These are phyloP conservation scores for Scaptomyza parva DNA, from an alignment of 2,888 invertebrate genomes.

Conservation along the genomic window DNA sequence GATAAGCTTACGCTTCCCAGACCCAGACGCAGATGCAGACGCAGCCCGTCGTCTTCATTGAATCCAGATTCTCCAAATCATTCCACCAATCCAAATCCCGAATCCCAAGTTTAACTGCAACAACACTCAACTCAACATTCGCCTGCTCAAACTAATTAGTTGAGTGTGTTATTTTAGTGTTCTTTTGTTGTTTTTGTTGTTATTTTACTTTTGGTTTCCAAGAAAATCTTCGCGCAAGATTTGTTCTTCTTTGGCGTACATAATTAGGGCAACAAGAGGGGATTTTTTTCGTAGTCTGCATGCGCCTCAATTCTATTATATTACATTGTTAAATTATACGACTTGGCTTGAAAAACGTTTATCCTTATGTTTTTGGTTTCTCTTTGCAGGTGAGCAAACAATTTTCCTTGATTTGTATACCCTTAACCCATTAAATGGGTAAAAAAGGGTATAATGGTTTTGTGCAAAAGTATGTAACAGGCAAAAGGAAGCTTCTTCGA, in stretches of 20 bases:
- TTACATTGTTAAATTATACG: constrained; percentile 52
- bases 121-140: constrained; percentile 34
- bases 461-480: too few relatives aligned
- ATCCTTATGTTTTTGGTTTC: constrained; percentile 25
- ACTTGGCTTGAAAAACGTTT: constrained; percentile 27
- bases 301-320: constrained; percentile 11
- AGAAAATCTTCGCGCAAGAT: constrained; percentile 39
- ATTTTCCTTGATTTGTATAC: too few relatives aligned
- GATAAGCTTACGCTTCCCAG: constrained; percentile 57
- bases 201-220: constrained; percentile 34
- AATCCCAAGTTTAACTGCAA: constrained; percentile 5
- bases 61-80: background rate
- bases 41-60: constrained; percentile 1
- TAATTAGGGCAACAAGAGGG: constrained; percentile 61
- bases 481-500: too few relatives aligned
- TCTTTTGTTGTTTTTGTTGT: constrained; percentile 14
- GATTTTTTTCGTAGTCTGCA: background rate
- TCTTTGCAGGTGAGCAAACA: constrained; percentile 69
- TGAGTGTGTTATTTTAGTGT: constrained; percentile 41
- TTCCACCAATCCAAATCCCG: constrained; percentile 8
- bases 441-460: too few relatives aligned
- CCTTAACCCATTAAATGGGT: too few relatives aligned
- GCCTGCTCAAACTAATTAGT: constrained; percentile 69
- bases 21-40: too few relatives aligned
- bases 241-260: constrained; percentile 18